Evolutionary conservation across 2,888 invertebrate genomes (phyloP).

Genomic region (Mycalesis mineus): DNA sequence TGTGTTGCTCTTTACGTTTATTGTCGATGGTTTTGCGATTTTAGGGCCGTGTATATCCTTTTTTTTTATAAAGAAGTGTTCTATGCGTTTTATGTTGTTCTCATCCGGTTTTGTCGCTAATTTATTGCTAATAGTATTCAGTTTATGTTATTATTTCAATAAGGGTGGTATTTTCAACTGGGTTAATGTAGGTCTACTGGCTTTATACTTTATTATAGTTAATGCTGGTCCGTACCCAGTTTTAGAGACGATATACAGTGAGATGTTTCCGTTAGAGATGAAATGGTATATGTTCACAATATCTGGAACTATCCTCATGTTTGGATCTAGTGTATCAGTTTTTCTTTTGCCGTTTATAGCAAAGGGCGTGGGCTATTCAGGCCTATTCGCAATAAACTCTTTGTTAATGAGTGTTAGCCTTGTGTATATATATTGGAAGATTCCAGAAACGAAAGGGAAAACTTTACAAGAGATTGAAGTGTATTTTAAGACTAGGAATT

Average conservation of each 20-base stretch:
- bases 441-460: conserved; percentile 16
- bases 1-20: conserved; percentile 3
- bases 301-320: neutral
- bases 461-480: conserved; percentile 35
- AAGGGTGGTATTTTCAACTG: neutral
- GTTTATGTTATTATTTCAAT: conserved; percentile 7
- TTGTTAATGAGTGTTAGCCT: conserved; percentile 6
- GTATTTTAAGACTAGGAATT: conserved; percentile 31
- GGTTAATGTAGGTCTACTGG: conserved; percentile 8
- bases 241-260: conserved; percentile 12
- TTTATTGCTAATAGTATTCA: neutral
- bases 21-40: conserved; percentile 8
- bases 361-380: neutral
- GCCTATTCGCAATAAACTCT: conserved; percentile 6
- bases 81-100: conserved; percentile 13
- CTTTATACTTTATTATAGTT: conserved; percentile 3
- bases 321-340: neutral
- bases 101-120: conserved; percentile 7
- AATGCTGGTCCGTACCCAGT: conserved; percentile 12
- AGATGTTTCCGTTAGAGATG: conserved; percentile 17
- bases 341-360: conserved; percentile 6
- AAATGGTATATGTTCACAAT: conserved; percentile 12
- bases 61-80: conserved; percentile 1
- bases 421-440: neutral
- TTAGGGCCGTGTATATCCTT: conserved; percentile 10